Evolutionary conservation across 2,113 vertebrate species (phyloP), one percentile per base, ranked within the genome.

Genomic region (Urocolius indicus): DNA sequence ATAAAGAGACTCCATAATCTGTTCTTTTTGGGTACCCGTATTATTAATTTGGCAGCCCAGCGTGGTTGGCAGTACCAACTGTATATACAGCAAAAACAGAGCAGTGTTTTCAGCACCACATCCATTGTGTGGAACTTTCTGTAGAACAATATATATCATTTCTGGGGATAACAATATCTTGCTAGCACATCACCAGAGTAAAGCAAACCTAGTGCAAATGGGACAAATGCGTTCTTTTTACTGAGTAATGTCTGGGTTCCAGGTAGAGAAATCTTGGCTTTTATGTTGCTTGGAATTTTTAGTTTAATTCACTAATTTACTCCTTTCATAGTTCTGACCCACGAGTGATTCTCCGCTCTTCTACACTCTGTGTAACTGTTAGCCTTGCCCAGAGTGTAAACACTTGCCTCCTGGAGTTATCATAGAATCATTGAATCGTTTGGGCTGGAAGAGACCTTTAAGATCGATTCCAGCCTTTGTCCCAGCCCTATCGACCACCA

Each of bases 281-380:
- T 84, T 36, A 12, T 72, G 55, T 68, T 26, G 62, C 83, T 76
- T 73, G 69, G 58, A 87, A 79, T 78, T 72, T 87, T 94, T 75
- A 93, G 93, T 89, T 92, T 74, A 95, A 94, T 55, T 95, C 38
- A 67, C 91, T 83, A 89, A 72, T 87, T 77, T 78, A 61, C 87
- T 80, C 41, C 82, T 75, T 75, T 61, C 69, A 5, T 58, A 18
- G 52, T 22, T 59, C 2, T 83, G 80, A 34, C 74, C 49, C 54
- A 8, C 16, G 41, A 24, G 65, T 81, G 85, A 46, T 19, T 84
- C 43, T 65, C 20, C 59, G 36, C 59, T 79, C 55, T 24, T 21
- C 34, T 82, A 73, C 59, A 5, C 63, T 46, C 52, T 3, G 2
- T 36, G 1, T 22, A 9, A 16, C 69, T 41, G 45, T n/a, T 59